Conservation (phyloP, 2,113 vertebrate genomes). For the Albula glossodonta region DNA sequence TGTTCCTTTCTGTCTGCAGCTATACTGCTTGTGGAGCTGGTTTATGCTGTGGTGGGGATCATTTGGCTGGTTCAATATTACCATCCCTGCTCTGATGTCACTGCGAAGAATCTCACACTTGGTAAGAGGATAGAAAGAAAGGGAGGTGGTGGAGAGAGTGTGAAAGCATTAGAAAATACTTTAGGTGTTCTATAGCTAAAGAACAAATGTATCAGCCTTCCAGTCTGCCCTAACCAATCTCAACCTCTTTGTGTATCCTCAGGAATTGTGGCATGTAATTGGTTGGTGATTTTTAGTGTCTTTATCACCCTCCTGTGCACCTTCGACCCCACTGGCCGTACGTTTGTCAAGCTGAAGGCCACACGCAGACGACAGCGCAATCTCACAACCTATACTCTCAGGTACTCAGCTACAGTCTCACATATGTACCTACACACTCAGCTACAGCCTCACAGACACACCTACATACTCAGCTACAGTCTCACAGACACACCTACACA, state of each 20-base stretch:
- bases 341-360: constrained; percentile 95
- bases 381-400: constrained; percentile 90
- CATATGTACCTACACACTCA: background rate
- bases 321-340: constrained; percentile 95
- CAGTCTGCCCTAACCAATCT: background rate
- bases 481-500: background rate
- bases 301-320: constrained; percentile 96
- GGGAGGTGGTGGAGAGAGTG: too few relatives aligned
- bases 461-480: background rate
- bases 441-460: background rate
- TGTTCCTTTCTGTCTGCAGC: constrained; percentile 67
- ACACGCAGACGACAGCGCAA: constrained; percentile 93
- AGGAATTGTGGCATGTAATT: constrained; percentile 98
- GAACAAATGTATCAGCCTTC: too few relatives aligned
- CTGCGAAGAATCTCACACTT: constrained; percentile 92
- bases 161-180: too few relatives aligned
- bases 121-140: constrained; percentile 66
- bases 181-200: too few relatives aligned
- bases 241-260: background rate
- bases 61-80: constrained; percentile 97
- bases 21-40: constrained; percentile 93
- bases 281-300: constrained; percentile 96
- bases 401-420: constrained; percentile 81
- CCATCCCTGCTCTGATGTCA: constrained; percentile 91
- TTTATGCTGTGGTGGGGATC: constrained; percentile 96